Conservation (phyloP, 1,140 invertebrate genomes). For the Ephestia elutella region DNA sequence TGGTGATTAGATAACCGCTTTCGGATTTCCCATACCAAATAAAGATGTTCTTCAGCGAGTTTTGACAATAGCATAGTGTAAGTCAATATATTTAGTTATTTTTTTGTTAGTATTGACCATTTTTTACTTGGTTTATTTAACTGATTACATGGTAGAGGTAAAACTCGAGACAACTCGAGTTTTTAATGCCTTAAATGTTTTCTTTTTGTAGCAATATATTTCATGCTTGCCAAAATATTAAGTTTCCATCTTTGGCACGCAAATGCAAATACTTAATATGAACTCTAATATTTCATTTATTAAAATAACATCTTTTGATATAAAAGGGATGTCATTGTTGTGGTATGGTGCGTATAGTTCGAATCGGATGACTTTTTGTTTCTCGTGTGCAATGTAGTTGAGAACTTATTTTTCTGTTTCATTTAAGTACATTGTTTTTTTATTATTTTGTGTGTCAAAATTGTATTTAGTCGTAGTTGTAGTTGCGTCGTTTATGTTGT, state of each 20-base stretch:
- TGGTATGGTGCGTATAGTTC: slow-evolving; percentile 14
- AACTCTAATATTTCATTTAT: neutral
- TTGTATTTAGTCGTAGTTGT: slow-evolving; percentile 16
- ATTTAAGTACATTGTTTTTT: slow-evolving; percentile 12
- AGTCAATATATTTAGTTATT: neutral
- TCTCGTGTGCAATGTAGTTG: slow-evolving; percentile 26
- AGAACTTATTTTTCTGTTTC: slow-evolving; percentile 19
- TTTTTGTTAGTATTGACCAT: slow-evolving; percentile 4
- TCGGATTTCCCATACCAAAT: slow-evolving; percentile 15
- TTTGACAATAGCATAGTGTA: neutral
- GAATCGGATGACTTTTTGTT: neutral
- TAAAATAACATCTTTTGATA: neutral
- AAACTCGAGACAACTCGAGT: no score
- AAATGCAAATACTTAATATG: no score
- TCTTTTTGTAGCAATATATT: no score
- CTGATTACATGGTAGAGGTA: no score
- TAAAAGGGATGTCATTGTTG: slow-evolving; percentile 6
- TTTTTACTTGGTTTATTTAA: no score
- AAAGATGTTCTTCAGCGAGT: slow-evolving; percentile 9
- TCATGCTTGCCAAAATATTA: no score
- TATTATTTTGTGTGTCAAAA: neutral
- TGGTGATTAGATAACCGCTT: slow-evolving; percentile 12
- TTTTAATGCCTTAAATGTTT: no score
- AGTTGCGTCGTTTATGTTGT: slow-evolving; percentile 11
- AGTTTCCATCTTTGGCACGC: no score